These are phyloP conservation scores for Dolichopus griseipennis DNA, from an alignment of 2,888 invertebrate genomes.

Conservation along the genomic window DNA sequence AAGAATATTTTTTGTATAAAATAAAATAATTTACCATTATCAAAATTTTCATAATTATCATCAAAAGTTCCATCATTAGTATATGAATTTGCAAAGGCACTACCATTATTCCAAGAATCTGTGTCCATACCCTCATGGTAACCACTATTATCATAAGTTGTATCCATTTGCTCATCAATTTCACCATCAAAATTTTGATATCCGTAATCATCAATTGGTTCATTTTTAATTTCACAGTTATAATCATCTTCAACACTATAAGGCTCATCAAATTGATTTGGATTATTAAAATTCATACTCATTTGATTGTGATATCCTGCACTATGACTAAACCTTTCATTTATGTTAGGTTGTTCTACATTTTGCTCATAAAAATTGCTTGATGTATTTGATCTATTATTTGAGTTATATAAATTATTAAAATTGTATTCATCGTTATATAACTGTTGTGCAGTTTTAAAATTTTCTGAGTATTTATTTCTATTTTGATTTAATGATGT, in stretches of 20 bases:
- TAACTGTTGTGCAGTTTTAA: not conserved
- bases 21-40: not conserved
- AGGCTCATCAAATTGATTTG: not conserved
- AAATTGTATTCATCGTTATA: not conserved
- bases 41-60: not conserved
- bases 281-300: not conserved
- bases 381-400: not conserved
- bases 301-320: not conserved
- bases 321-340: not conserved
- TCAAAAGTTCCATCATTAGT: not conserved
- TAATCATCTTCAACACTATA: not conserved
- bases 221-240: slow-evolving; percentile 1
- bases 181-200: not conserved
- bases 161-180: not conserved
- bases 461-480: not conserved
- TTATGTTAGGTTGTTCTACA: not conserved
- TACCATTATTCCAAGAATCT: slow-evolving; percentile 1
- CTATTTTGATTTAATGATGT: not conserved
- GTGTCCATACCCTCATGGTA: not conserved
- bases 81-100: slow-evolving; percentile 1
- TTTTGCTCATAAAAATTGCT: not conserved
- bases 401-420: not conserved
- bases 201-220: not conserved
- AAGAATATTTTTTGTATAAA: too few species aligned
- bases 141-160: not conserved